phyloP scores from a whole-genome alignment of 1,140 invertebrate genomes.

The Polypedilum pembai region DNA sequence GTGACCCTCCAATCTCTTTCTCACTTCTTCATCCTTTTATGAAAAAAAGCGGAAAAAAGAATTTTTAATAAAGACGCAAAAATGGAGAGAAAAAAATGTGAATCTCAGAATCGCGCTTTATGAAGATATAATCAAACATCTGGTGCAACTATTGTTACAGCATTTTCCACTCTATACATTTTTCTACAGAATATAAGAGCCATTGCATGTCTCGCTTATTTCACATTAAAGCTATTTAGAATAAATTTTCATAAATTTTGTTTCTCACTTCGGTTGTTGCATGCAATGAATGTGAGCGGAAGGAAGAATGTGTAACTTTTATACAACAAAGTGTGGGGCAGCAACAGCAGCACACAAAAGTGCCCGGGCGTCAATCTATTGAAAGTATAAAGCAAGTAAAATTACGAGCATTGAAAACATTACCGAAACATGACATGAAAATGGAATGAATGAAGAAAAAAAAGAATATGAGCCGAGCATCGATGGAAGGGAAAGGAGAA shows the following conservation, averaged over 20 bases:
- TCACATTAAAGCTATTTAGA: conserved; percentile 6
- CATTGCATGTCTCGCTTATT: conserved; percentile 11
- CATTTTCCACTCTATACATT: not conserved
- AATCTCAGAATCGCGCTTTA: not conserved
- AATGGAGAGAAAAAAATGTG: not conserved
- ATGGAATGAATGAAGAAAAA: not conserved
- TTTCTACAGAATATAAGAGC: not conserved
- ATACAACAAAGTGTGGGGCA: not conserved
- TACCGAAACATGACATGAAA: conserved; percentile 5
- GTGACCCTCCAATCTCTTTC: too few relatives aligned
- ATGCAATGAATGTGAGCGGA: not conserved
- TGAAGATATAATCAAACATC: conserved; percentile 27
- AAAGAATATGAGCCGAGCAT: not conserved
- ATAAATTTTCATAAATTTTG: not conserved
- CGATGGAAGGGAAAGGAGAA: not conserved
- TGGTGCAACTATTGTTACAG: conserved; percentile 24
- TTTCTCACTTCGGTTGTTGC: not conserved
- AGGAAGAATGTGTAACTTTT: conserved; percentile 18
- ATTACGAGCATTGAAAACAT: conserved; percentile 18
- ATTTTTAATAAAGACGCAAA: not conserved
- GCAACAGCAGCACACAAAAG: not conserved
- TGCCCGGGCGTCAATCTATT: conserved; percentile 5
- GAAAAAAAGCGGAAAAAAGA: too few relatives aligned
- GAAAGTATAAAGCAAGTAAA: not conserved
- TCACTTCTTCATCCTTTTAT: too few relatives aligned